phyloP scores from a whole-genome alignment of 1,140 invertebrate genomes.

The Bicyclus anynana region DNA sequence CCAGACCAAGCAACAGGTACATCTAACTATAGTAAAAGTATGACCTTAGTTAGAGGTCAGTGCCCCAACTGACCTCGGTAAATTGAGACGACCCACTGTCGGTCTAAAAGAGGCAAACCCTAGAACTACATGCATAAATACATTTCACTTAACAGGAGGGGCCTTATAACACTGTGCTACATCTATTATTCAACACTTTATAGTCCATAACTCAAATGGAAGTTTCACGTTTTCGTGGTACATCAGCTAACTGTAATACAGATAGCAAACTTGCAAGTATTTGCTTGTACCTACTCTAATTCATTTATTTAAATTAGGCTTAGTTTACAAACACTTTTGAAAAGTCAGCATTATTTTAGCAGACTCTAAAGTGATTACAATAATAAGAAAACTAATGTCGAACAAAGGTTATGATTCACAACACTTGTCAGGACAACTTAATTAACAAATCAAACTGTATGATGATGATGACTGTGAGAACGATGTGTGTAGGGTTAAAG shows the following conservation, averaged over 20 bases:
- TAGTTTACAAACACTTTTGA: too few relatives aligned
- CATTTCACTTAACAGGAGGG: not conserved
- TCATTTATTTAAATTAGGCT: too few relatives aligned
- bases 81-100: not conserved
- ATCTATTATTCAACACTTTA: not conserved
- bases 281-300: not conserved
- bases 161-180: not conserved
- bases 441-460: too few relatives aligned
- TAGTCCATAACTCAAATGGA: not conserved
- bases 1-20: too few relatives aligned
- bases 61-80: not conserved
- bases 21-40: too few relatives aligned
- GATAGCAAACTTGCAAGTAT: not conserved
- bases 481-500: too few relatives aligned
- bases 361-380: too few relatives aligned
- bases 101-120: not conserved
- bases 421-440: too few relatives aligned
- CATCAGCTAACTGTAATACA: not conserved
- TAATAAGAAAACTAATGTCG: too few relatives aligned
- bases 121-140: not conserved
- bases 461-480: too few relatives aligned
- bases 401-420: too few relatives aligned
- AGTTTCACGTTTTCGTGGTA: not conserved
- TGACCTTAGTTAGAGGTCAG: not conserved
- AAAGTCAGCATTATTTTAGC: too few relatives aligned